A percentile compares a stretch with the other conserved stretches of the same genome.
phyloP scores from a whole-genome alignment of 2,888 invertebrate genomes.

The Ashinkailepas kermadecensis region DNA sequence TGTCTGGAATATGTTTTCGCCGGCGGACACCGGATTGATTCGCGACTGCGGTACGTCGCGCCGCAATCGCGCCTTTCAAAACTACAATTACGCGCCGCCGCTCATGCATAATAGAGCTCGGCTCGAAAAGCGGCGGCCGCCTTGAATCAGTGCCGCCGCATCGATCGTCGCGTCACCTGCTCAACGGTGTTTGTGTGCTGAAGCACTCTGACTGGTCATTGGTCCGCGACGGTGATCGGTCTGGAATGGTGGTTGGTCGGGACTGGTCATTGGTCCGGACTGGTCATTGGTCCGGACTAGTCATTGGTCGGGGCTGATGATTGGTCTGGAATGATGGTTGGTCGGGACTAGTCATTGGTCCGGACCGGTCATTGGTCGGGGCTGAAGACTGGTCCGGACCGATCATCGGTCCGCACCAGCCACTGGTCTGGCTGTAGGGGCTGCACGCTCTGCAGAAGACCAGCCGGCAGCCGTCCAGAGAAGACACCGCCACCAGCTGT shows the following conservation, averaged over 20 bases:
- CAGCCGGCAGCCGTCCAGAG: no score
- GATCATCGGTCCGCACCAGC: no score
- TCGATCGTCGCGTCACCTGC: neutral
- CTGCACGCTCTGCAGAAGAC: no score
- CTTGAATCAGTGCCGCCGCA: neutral
- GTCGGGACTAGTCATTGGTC: no score
- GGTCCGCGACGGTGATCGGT: neutral
- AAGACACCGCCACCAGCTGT: no score
- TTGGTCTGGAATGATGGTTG: no score
- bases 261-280: neutral
- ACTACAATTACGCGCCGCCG: neutral
- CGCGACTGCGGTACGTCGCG: neutral
- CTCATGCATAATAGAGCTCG: neutral
- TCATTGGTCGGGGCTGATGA: neutral
- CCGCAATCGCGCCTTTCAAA: neutral
- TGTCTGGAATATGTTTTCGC: conserved; percentile 15
- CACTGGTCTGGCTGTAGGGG: no score
- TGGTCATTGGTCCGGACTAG: neutral
- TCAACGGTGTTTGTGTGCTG: neutral
- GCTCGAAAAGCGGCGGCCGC: neutral
- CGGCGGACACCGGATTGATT: neutral
- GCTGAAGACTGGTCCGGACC: neutral
- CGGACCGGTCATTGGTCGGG: neutral
- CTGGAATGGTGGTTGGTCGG: neutral
- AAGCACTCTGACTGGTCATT: neutral